Conservation (phyloP, 2,113 vertebrate species). For the Nicator chloris region DNA sequence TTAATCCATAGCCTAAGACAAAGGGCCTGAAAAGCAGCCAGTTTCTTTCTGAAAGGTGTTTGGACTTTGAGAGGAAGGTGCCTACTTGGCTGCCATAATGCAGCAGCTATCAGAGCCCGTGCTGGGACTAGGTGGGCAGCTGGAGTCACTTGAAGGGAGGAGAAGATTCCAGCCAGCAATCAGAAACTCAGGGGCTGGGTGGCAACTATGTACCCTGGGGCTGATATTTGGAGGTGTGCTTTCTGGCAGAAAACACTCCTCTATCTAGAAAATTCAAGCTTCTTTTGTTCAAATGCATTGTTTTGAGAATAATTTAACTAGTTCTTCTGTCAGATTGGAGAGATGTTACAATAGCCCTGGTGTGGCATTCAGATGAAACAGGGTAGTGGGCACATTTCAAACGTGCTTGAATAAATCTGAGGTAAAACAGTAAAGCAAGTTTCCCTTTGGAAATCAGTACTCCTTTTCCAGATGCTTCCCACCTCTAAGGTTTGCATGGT, state of each 20-base stretch:
- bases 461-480: not conserved
- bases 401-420: not conserved
- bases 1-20: not conserved
- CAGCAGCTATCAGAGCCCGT: fast-evolving
- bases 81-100: not conserved
- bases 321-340: not conserved
- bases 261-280: not conserved
- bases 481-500: not conserved
- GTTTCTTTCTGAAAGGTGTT: not conserved
- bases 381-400: not conserved
- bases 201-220: not conserved
- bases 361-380: not conserved
- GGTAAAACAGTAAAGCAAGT: not conserved
- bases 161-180: not conserved
- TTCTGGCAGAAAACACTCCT: not conserved
- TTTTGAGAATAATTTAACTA: not conserved
- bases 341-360: not conserved
- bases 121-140: not conserved
- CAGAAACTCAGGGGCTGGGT: not conserved
- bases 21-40: not conserved
- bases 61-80: not conserved
- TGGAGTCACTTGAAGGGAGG: not conserved
- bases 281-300: not conserved
- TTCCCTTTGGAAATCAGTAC: not conserved
- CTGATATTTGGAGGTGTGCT: not conserved